These are phyloP conservation scores for Oceanites oceanicus DNA, from an alignment of 2,113 vertebrate genomes.

Conservation along the genomic window DNA sequence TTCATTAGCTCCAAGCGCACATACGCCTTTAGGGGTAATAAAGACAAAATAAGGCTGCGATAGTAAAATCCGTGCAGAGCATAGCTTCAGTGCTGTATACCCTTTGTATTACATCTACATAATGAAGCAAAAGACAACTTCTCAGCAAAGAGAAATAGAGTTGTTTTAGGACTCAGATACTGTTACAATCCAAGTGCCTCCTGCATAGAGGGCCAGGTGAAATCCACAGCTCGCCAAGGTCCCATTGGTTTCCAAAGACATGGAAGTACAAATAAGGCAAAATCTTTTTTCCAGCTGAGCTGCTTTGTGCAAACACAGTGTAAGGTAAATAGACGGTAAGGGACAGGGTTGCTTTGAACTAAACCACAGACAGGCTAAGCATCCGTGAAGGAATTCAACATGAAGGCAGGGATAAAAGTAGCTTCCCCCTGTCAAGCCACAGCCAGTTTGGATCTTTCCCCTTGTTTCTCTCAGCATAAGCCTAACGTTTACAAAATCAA, in stretches of 20 bases:
- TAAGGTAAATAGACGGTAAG: fast-evolving
- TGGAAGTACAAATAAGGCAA: not conserved
- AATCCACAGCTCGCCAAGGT: not conserved
- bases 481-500: not conserved
- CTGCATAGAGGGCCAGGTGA: not conserved
- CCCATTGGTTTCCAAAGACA: not conserved
- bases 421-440: not conserved
- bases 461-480: not conserved
- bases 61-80: not conserved
- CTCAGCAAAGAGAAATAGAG: not conserved
- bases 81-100: not conserved
- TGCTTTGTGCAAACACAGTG: not conserved
- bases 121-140: not conserved
- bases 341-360: not conserved
- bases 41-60: not conserved
- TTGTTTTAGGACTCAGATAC: not conserved
- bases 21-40: not conserved
- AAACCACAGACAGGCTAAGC: not conserved
- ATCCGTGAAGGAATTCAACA: not conserved
- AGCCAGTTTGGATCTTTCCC: not conserved
- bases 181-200: not conserved
- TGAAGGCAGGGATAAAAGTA: not conserved
- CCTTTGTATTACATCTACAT: not conserved
- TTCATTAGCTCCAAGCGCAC: not conserved
- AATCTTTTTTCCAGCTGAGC: not conserved